These are phyloP conservation scores for Hemaris fuciformis DNA, from an alignment of 2,888 invertebrate species.

Conservation along the genomic window DNA sequence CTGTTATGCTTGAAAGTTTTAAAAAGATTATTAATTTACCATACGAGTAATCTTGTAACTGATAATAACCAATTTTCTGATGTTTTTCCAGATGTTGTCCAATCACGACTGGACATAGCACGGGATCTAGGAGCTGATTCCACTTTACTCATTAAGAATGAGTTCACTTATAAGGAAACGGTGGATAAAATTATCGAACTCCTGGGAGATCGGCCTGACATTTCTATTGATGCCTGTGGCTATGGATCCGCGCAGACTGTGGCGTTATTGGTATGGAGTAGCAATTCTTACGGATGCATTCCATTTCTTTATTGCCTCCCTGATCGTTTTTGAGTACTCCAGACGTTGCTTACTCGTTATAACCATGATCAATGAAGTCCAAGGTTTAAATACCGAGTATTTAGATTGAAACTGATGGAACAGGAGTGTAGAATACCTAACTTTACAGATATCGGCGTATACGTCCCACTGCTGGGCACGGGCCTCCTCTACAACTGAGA, in stretches of 20 bases:
- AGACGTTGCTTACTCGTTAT: too few species aligned
- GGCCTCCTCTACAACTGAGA: too few species aligned
- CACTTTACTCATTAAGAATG: conserved; percentile 80
- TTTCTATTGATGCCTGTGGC: conserved; percentile 94
- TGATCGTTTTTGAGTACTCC: too few species aligned
- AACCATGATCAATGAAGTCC: too few species aligned
- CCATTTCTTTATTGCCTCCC: too few species aligned
- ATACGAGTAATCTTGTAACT: too few species aligned
- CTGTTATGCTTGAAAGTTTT: not conserved
- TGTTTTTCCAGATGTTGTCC: conserved; percentile 82
- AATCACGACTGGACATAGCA: conserved; percentile 86
- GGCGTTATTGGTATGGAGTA: conserved; percentile 85
- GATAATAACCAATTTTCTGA: not conserved
- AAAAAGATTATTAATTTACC: too few species aligned
- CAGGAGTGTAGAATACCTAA: too few species aligned
- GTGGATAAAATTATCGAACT: conserved; percentile 79
- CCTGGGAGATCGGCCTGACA: conserved; percentile 84
- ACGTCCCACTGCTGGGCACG: too few species aligned
- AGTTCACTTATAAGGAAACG: conserved; percentile 79
- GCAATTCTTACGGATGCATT: not conserved
- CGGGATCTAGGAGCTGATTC: conserved; percentile 87
- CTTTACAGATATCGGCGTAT: too few species aligned
- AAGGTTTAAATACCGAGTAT: too few species aligned
- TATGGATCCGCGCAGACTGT: conserved; percentile 87
- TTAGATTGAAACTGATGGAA: too few species aligned